phyloP scores from a whole-genome alignment of 1,140 invertebrate genomes.

The Copidosoma floridanum region DNA sequence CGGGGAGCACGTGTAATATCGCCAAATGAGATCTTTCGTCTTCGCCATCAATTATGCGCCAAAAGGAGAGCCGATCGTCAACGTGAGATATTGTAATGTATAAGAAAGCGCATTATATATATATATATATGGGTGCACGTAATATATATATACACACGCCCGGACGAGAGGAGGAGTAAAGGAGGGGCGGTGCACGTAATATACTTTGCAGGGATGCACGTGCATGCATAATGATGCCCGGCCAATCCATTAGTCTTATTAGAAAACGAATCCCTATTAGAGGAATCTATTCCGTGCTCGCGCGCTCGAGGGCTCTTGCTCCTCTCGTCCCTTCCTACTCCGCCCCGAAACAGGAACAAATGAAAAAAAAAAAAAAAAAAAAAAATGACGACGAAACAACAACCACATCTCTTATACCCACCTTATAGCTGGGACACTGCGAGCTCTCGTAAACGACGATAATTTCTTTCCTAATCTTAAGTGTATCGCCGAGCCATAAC shows the following conservation, averaged over 20 bases:
- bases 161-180: no score
- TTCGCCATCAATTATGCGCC: slow-evolving; percentile 21
- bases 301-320: slow-evolving; percentile 22
- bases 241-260: slow-evolving; percentile 25
- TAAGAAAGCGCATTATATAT: slow-evolving; percentile 6
- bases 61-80: slow-evolving; percentile 16
- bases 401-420: no score
- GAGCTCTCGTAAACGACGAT: slow-evolving; percentile 13
- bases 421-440: no score
- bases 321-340: not conserved
- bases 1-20: slow-evolving; percentile 9
- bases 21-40: slow-evolving; percentile 14
- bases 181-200: no score
- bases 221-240: slow-evolving; percentile 16
- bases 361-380: not conserved
- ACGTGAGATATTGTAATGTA: slow-evolving; percentile 7
- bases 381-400: no score
- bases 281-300: slow-evolving; percentile 3
- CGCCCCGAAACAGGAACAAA: not conserved
- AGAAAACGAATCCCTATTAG: slow-evolving; percentile 19
- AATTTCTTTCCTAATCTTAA: slow-evolving; percentile 25
- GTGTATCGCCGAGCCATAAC: slow-evolving; percentile 18
- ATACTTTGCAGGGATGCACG: no score
- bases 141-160: no score
- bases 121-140: no score